Evolutionary conservation across 2,888 invertebrate species (phyloP), one percentile per base, ranked within the genome.

Genomic region (Andricus curvator): DNA sequence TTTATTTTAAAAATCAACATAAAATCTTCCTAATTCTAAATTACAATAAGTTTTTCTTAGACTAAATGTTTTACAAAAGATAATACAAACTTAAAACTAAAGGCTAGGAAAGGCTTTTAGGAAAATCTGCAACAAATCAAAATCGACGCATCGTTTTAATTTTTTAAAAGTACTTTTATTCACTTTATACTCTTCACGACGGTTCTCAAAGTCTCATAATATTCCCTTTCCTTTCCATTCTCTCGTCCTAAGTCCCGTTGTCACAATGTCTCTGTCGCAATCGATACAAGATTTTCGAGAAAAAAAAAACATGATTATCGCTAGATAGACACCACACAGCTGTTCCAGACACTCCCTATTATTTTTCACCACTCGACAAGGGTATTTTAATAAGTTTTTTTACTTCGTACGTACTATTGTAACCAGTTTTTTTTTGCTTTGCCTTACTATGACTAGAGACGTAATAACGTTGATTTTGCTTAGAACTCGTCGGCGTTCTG

Each of bases 391-490:
- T 76, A 78, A 66, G 44, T 79, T 41, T 78, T 33, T 64, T 67
- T 78, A 77, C 44, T 81, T 62, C 76, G 51, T 80, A 80, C 70
- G 74, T 77, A 68, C 81, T 80, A 81, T 74, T 78, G 78, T 68
- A 81, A 77, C 70, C 79, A 80, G 60, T 80, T 80, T 48, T 65
- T 80, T 68, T 82, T 78, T 82, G 84, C 79, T 82, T 78, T 83
- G 84, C 84, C 84, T 87, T 83, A 86, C 85, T 89, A 89, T 90
- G 91, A 90, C 90, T 90, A 91, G 90, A 91, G 89, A 87, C 86
- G 87, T 87, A 88, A 89, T 87, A 88, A 89, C 84, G 82, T 87
- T 85, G 86, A 88, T 88, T 86, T 87, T 88, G 85, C 82, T 81
- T 84, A 66, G 84, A 84, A 87, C 65, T 85, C 82, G 83, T 82